Evolutionary conservation across 2,113 vertebrate species (phyloP).

Genomic region (Ranitomeya variabilis): DNA sequence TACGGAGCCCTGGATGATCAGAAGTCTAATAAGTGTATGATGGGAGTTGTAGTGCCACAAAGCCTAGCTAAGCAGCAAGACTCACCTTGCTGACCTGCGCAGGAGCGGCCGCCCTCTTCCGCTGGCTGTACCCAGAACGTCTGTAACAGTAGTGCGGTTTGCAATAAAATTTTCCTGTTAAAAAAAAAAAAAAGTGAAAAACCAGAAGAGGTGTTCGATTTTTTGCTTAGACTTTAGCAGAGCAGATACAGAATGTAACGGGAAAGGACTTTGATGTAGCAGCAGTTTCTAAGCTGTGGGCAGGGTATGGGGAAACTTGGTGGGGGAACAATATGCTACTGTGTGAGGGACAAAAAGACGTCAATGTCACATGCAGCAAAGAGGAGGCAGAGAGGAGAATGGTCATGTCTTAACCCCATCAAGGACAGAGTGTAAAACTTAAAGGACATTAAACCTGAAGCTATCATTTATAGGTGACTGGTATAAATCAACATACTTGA

Average conservation of each 20-base stretch:
- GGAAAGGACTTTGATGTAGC: background rate
- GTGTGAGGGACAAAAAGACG: slow-evolving; percentile 73
- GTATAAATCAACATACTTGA: too few species aligned
- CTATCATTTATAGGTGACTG: background rate
- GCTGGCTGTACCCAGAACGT: slow-evolving; percentile 88
- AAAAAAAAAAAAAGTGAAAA: slow-evolving; percentile 40
- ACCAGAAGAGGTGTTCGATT: background rate
- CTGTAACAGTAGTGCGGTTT: slow-evolving; percentile 97
- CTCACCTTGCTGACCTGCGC: slow-evolving; percentile 82
- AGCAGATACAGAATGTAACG: background rate
- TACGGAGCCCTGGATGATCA: too few species aligned
- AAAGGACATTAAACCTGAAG: background rate
- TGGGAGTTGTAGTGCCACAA: background rate
- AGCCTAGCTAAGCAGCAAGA: background rate
- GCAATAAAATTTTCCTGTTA: slow-evolving; percentile 97
- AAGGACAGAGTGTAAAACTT: background rate
- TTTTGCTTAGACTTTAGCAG: background rate
- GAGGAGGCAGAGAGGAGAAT: slow-evolving; percentile 41
- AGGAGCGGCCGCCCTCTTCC: slow-evolving; percentile 87
- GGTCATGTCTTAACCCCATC: slow-evolving; percentile 7
- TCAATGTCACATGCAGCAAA: slow-evolving; percentile 68
- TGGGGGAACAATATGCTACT: slow-evolving; percentile 74
- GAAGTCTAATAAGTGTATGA: background rate
- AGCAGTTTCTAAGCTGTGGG: background rate
- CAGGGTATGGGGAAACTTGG: background rate